These are phyloP conservation scores for Cheilosia urbana DNA, from an alignment of 2,888 invertebrate genomes.

Conservation along the genomic window DNA sequence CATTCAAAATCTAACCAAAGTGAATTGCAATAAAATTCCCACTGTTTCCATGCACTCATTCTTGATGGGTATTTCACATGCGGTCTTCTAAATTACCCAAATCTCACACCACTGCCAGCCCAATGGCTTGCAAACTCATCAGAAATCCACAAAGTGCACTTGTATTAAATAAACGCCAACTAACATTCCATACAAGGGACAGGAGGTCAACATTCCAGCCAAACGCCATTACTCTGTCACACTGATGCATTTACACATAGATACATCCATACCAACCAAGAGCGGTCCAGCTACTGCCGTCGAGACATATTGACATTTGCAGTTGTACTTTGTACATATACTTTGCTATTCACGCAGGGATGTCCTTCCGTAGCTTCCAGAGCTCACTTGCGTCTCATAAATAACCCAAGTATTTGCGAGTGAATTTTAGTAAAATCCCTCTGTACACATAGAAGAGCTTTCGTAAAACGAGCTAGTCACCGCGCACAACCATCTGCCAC, in stretches of 20 bases:
- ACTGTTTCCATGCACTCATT: too few species aligned
- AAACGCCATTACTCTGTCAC: background rate
- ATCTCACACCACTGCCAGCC: too few species aligned
- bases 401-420: conserved; percentile 63
- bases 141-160: background rate
- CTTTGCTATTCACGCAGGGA: conserved; percentile 47
- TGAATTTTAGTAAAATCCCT: conserved; percentile 38
- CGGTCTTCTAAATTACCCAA: too few species aligned
- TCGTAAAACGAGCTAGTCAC: conserved; percentile 6
- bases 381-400: conserved; percentile 65
- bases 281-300: background rate
- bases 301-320: conserved; percentile 58
- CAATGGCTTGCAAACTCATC: background rate
- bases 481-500: conserved; percentile 47
- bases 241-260: conserved; percentile 12
- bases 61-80: too few species aligned
- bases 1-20: too few species aligned
- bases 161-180: background rate
- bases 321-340: conserved; percentile 52
- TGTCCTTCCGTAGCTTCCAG: conserved; percentile 11
- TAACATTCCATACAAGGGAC: background rate
- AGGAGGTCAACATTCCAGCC: conserved; percentile 18
- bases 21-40: too few species aligned
- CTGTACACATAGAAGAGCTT: conserved; percentile 11
- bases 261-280: background rate